A percentile compares a stretch with the other conserved stretches of the same genome.
Conservation (phyloP, 92 coral and sea anemone species). For the Phenganax subtilis region DNA sequence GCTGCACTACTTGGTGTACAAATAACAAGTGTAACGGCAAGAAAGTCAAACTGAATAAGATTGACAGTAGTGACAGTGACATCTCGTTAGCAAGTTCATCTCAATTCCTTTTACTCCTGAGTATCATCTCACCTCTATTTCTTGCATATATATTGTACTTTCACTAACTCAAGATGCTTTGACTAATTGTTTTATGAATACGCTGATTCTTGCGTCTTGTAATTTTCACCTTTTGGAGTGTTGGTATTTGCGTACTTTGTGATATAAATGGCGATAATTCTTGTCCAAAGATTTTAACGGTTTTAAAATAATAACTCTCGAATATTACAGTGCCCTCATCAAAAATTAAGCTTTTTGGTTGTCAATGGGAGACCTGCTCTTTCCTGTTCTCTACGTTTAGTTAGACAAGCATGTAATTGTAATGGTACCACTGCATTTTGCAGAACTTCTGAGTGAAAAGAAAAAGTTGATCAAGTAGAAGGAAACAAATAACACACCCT, state of each 20-base stretch:
- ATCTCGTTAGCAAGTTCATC: not conserved
- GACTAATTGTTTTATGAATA: not conserved
- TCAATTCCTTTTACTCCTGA: not conserved
- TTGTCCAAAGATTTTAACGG: too few species aligned
- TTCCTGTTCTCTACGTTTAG: too few species aligned
- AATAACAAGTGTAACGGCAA: slow-evolving; percentile 13
- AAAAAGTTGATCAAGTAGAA: too few species aligned
- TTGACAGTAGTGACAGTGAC: not conserved
- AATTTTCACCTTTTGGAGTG: not conserved
- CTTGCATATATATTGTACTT: slow-evolving; percentile 27
- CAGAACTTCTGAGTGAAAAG: too few species aligned
- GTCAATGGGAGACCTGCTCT: too few species aligned
- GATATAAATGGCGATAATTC: too few species aligned
- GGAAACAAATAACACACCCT: too few species aligned
- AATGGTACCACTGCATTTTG: too few species aligned
- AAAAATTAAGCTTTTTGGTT: too few species aligned
- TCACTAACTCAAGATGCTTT: not conserved
- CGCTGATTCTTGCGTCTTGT: not conserved
- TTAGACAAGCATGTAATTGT: too few species aligned
- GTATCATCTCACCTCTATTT: not conserved
- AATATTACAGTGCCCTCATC: too few species aligned
- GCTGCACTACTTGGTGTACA: slow-evolving; percentile 21
- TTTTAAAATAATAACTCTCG: too few species aligned
- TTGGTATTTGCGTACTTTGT: not conserved
- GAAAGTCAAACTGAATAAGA: slow-evolving; percentile 13